Conservation (phyloP, 2,888 invertebrate genomes). For the Drosophila pseudotakahashii region DNA sequence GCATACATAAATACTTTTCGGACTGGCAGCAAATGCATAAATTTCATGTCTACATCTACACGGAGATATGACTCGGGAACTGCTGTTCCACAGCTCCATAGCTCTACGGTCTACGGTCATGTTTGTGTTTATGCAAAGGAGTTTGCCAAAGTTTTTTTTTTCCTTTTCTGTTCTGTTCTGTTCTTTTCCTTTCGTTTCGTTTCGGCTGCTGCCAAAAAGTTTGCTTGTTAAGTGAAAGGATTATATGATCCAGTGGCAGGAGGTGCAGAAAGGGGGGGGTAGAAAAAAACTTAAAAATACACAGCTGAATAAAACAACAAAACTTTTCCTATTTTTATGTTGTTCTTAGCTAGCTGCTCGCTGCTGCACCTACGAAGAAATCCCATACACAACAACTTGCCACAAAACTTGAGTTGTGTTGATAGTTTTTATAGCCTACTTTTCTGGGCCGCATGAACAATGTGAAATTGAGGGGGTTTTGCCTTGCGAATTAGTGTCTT, state of each 20-base stretch:
- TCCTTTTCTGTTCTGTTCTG: neutral
- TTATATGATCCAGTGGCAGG: constrained; percentile 67
- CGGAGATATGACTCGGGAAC: constrained; percentile 42
- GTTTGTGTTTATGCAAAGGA: constrained; percentile 77
- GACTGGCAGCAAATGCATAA: constrained; percentile 74
- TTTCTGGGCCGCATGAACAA: constrained; percentile 48
- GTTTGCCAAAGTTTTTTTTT: constrained; percentile 33
- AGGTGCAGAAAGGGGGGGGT: neutral
- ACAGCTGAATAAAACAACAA: constrained; percentile 37
- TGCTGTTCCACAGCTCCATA: constrained; percentile 8
- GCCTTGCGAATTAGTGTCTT: constrained; percentile 67
- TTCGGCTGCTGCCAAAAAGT: constrained; percentile 74
- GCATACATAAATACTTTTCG: constrained; percentile 76
- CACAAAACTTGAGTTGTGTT: constrained; percentile 64
- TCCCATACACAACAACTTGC: constrained; percentile 55
- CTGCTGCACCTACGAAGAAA: constrained; percentile 47
- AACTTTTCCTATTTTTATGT: constrained; percentile 48
- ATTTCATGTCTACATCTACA: constrained; percentile 58
- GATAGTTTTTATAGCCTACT: constrained; percentile 77
- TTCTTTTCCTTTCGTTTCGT: constrained; percentile 29
- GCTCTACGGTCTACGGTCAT: constrained; percentile 37
- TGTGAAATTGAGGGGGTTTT: constrained; percentile 6
- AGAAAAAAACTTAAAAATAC: constrained; percentile 54
- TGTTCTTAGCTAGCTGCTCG: constrained; percentile 51
- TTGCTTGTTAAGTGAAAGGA: constrained; percentile 79